Evolutionary conservation across 2,797 vertebrate genomes (phyloP).

Genomic region (Rhinatrema bivittatum): DNA sequence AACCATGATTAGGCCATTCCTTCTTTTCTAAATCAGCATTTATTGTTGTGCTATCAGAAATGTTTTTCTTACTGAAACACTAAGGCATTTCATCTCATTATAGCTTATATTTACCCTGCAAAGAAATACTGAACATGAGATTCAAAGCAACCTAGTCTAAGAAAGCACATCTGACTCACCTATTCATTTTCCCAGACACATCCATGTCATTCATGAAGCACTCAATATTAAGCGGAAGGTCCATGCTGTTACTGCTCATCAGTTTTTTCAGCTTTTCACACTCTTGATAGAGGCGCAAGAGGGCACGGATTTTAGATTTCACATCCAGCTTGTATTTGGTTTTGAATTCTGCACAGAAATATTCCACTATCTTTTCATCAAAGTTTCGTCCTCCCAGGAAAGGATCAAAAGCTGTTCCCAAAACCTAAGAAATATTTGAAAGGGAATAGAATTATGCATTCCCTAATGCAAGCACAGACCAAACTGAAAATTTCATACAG

Average conservation of each 20-base stretch:
- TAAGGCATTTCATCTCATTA: no score
- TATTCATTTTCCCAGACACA: slow-evolving; percentile 65
- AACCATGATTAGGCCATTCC: no score
- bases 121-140: no score
- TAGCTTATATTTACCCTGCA: no score
- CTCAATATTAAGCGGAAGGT: slow-evolving; percentile 64
- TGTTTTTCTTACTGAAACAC: no score
- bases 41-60: no score
- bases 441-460: not conserved
- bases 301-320: slow-evolving; percentile 57
- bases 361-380: slow-evolving; percentile 63
- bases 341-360: slow-evolving; percentile 69
- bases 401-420: slow-evolving; percentile 70
- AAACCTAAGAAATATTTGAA: slow-evolving; percentile 40
- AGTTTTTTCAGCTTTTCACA: slow-evolving; percentile 72
- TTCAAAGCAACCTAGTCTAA: no score
- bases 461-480: no score
- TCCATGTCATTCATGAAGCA: slow-evolving; percentile 69
- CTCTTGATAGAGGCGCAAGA: slow-evolving; percentile 65
- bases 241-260: slow-evolving; percentile 69
- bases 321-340: slow-evolving; percentile 63
- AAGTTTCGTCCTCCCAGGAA: slow-evolving; percentile 66
- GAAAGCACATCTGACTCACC: slow-evolving; percentile 47
- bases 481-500: no score
- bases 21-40: no score